These are phyloP conservation scores for Tragelaphus buxtoni DNA, from an alignment of 2,113 vertebrate species.

Conservation along the genomic window DNA sequence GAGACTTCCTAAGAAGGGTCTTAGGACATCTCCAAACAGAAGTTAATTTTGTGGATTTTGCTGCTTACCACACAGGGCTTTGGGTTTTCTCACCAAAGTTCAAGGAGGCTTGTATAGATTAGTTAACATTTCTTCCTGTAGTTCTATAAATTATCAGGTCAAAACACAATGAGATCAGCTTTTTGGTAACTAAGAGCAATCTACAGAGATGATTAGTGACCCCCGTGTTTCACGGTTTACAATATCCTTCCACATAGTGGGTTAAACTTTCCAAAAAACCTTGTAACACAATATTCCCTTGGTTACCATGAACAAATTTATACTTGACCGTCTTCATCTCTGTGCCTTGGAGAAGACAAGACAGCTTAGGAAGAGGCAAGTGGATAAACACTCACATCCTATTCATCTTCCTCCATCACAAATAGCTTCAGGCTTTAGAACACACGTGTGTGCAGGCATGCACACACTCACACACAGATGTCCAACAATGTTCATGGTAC, in stretches of 20 bases:
- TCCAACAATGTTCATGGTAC: accelerated
- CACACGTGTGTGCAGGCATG: accelerated
- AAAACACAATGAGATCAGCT: background rate
- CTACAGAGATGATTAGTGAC: background rate
- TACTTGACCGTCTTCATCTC: background rate
- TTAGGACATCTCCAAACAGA: background rate
- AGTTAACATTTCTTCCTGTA: background rate
- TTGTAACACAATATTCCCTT: background rate
- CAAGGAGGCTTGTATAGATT: background rate
- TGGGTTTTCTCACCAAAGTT: background rate
- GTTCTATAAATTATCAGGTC: background rate
- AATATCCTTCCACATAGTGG: background rate
- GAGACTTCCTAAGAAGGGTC: background rate
- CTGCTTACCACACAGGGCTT: background rate
- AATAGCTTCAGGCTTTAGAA: background rate
- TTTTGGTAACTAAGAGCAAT: background rate
- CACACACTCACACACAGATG: accelerated
- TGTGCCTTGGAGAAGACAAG: background rate
- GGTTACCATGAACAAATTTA: background rate
- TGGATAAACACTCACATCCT: background rate
- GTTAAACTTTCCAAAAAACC: background rate
- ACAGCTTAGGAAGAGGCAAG: background rate
- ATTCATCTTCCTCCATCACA: background rate
- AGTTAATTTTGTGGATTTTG: background rate
- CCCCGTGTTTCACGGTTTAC: background rate